These are phyloP conservation scores for Hemiprocne comata DNA, from an alignment of 2,113 vertebrate species.

Conservation along the genomic window DNA sequence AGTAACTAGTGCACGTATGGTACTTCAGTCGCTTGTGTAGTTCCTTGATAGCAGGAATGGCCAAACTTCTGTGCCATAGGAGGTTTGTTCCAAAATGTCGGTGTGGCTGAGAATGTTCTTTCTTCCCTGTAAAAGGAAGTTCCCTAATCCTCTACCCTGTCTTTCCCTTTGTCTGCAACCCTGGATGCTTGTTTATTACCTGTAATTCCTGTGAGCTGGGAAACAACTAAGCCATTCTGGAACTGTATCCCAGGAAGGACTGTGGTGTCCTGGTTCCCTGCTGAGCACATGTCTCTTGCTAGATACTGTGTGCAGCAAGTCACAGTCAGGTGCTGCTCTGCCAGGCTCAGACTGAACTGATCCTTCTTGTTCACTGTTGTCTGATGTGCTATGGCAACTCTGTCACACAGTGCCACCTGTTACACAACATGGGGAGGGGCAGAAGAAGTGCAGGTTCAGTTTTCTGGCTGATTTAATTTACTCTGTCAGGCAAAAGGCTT, in stretches of 20 bases:
- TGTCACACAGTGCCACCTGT: neutral
- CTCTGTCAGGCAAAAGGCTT: neutral
- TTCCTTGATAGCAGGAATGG: neutral
- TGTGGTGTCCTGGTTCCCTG: neutral
- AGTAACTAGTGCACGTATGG: neutral
- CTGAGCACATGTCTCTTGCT: neutral
- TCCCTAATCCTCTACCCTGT: neutral
- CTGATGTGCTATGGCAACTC: rapidly evolving
- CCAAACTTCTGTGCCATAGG: neutral
- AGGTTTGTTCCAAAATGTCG: neutral
- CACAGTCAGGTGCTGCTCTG: neutral
- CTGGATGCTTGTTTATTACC: neutral
- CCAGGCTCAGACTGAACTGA: neutral
- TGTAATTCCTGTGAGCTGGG: neutral
- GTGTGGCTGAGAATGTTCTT: neutral
- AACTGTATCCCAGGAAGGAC: neutral
- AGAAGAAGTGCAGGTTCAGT: neutral
- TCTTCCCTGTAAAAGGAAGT: neutral
- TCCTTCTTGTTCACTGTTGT: neutral
- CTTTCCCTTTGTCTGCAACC: neutral
- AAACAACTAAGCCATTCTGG: neutral
- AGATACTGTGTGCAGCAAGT: neutral
- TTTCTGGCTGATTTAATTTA: neutral
- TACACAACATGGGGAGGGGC: neutral
- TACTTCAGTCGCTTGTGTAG: neutral